These are phyloP conservation scores for Drosophila prostipennis DNA, from an alignment of 2,888 invertebrate species.

Conservation along the genomic window DNA sequence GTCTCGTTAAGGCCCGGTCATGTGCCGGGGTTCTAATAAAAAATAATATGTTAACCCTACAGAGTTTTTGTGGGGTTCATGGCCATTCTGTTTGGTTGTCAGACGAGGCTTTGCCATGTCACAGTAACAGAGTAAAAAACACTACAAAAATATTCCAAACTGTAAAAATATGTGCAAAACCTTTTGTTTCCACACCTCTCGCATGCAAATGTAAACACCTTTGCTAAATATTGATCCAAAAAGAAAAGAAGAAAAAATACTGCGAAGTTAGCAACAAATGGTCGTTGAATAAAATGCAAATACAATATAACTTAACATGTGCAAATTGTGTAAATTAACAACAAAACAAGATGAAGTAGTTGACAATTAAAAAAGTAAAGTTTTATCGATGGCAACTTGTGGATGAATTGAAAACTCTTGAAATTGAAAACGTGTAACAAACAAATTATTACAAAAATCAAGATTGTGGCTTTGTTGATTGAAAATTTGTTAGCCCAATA, in stretches of 20 bases:
- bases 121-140: constrained; percentile 56
- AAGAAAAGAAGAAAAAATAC: constrained; percentile 13
- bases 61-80: constrained; percentile 21
- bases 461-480: too few species aligned
- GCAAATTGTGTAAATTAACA: constrained; percentile 43
- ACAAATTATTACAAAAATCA: too few species aligned
- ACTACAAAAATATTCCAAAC: constrained; percentile 1
- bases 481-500: background rate
- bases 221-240: constrained; percentile 60
- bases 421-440: too few species aligned
- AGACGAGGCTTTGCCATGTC: constrained; percentile 59
- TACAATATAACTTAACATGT: constrained; percentile 27
- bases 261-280: constrained; percentile 8
- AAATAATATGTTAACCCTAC: constrained; percentile 25
- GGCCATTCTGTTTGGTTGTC: constrained; percentile 46
- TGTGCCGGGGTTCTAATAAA: constrained; percentile 36
- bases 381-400: constrained; percentile 1
- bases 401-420: too few species aligned
- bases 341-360: constrained; percentile 5
- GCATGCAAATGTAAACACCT: constrained; percentile 20
- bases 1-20: constrained; percentile 33
- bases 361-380: constrained; percentile 2
- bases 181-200: constrained; percentile 33
- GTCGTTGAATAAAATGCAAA: constrained; percentile 29
- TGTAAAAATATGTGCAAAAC: constrained; percentile 33